Evolutionary conservation across 1,140 invertebrate species (phyloP).

Genomic region (Yoshiicerus persimilis): DNA sequence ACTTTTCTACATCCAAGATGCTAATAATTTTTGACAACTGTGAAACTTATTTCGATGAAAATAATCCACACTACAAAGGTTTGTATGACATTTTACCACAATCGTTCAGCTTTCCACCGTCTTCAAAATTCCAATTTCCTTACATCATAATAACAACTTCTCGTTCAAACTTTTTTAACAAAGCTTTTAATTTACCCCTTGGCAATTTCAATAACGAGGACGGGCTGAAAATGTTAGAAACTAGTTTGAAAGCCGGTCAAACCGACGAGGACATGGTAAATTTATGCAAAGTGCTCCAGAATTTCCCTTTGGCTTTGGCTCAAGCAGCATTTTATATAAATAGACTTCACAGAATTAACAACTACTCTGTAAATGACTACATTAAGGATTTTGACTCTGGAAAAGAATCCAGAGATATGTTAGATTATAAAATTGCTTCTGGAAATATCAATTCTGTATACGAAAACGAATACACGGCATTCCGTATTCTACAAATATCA

Average conservation of each 20-base stretch:
- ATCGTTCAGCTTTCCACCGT: neutral
- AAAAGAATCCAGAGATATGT: neutral
- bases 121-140: neutral
- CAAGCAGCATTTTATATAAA: neutral
- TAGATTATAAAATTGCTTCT: neutral
- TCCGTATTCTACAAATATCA: neutral
- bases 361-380: neutral
- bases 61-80: neutral
- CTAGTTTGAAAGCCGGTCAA: neutral
- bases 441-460: neutral
- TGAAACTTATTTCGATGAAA: neutral
- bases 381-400: neutral
- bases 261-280: neutral
- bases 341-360: neutral
- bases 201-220: neutral
- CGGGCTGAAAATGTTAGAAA: neutral
- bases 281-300: neutral
- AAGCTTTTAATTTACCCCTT: neutral
- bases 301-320: neutral
- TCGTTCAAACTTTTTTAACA: neutral
- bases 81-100: neutral
- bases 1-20: neutral
- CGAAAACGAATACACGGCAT: neutral
- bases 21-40: neutral
- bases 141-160: neutral